Conservation (phyloP, 2,888 invertebrate species). For the Tenthredo scrophulariae region DNA sequence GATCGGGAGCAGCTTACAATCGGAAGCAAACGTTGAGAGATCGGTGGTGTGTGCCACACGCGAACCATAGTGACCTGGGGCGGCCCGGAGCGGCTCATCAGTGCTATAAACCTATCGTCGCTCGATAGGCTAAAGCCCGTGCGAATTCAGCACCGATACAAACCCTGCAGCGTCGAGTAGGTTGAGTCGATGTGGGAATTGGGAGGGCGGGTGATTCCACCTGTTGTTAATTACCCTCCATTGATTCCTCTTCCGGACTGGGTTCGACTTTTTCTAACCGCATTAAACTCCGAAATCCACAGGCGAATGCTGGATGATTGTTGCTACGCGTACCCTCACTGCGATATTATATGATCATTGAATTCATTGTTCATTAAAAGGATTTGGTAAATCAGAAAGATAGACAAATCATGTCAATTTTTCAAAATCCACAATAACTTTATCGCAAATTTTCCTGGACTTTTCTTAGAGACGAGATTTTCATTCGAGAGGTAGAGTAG, state of each 20-base stretch:
- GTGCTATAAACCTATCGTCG: slow-evolving; percentile 54
- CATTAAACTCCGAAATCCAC: neutral
- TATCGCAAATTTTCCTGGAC: neutral
- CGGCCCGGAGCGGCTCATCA: slow-evolving; percentile 47
- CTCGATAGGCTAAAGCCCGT: slow-evolving; percentile 54
- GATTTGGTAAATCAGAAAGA: neutral
- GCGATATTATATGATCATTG: neutral
- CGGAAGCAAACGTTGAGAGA: slow-evolving; percentile 43
- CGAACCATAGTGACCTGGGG: slow-evolving; percentile 14
- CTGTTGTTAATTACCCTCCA: slow-evolving; percentile 53
- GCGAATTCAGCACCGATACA: slow-evolving; percentile 52
- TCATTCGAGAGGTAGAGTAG: neutral
- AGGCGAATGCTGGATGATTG: neutral
- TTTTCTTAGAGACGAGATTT: neutral
- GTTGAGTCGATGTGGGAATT: slow-evolving; percentile 21
- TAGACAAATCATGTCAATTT: neutral
- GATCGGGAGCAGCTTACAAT: slow-evolving; percentile 37
- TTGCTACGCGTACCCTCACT: neutral
- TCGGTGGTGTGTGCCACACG: neutral
- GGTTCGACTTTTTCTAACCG: slow-evolving; percentile 32
- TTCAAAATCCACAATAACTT: neutral
- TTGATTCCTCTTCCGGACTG: slow-evolving; percentile 41
- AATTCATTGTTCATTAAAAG: neutral
- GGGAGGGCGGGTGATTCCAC: slow-evolving; percentile 41
- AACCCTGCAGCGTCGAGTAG: slow-evolving; percentile 25